These are phyloP conservation scores for Hyaena hyaena DNA, from an alignment of 2,113 vertebrate genomes.

Conservation along the genomic window DNA sequence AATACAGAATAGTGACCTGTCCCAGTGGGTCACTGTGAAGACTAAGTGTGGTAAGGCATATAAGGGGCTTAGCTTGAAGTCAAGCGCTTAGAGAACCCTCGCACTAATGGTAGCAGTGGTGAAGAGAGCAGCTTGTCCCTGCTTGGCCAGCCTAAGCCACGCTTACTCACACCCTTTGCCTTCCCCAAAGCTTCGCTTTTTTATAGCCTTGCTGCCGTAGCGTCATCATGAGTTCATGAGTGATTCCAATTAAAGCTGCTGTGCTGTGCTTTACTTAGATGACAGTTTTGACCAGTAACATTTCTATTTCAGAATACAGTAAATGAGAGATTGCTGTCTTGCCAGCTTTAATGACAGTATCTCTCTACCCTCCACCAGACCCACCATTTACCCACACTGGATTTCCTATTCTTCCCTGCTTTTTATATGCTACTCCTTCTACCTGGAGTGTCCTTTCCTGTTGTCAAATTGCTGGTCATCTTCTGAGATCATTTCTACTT, in stretches of 20 bases:
- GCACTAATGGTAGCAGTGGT: background rate
- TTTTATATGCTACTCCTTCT: background rate
- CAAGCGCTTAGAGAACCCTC: background rate
- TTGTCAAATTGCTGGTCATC: background rate
- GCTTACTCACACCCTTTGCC: background rate
- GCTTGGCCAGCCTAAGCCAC: background rate
- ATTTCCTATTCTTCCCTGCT: background rate
- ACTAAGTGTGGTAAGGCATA: background rate
- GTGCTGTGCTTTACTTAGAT: background rate
- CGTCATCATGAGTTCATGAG: background rate
- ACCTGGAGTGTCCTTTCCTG: background rate
- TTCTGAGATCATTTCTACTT: background rate
- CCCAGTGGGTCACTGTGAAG: background rate
- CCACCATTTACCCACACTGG: background rate
- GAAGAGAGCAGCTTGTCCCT: background rate
- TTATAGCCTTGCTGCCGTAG: background rate
- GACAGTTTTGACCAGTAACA: background rate
- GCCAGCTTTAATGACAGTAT: background rate
- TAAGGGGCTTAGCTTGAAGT: background rate
- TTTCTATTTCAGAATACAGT: background rate
- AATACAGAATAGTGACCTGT: background rate
- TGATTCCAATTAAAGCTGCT: background rate
- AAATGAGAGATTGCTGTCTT: background rate
- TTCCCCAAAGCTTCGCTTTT: background rate
- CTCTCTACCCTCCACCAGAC: background rate